Evolutionary conservation across 2,113 vertebrate genomes (phyloP).

Genomic region (Istiophorus platypterus): DNA sequence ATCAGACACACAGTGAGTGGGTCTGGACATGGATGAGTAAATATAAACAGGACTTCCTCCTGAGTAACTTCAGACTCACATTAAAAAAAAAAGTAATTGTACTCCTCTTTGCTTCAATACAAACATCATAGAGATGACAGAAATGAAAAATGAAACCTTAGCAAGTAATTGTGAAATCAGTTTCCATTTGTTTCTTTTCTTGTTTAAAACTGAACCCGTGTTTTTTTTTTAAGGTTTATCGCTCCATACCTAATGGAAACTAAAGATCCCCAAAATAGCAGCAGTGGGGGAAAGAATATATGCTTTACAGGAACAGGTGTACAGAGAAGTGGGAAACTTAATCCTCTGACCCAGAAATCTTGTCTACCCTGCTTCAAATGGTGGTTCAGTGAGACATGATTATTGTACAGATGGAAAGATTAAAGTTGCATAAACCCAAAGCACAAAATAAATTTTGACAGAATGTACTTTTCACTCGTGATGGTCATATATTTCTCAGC

Average conservation of each 20-base stretch:
- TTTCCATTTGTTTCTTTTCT: constrained; percentile 12
- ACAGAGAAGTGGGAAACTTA: not conserved
- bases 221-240: not conserved
- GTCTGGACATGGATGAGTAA: not conserved
- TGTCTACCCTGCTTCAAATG: not conserved
- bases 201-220: not conserved
- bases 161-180: constrained; percentile 24
- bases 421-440: not conserved
- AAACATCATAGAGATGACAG: not conserved
- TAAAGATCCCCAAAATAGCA: not conserved
- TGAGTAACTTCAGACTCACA: not conserved
- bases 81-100: not conserved
- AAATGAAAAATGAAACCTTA: constrained; percentile 40
- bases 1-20: not conserved
- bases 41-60: constrained; percentile 7
- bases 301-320: not conserved
- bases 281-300: not conserved
- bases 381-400: not conserved
- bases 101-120: not conserved
- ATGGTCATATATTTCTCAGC: not conserved
- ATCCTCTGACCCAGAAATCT: constrained; percentile 7
- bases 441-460: not conserved
- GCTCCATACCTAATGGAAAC: not conserved
- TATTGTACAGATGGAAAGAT: not conserved
- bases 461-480: not conserved